Conservation (phyloP, 2,113 vertebrate species). For the Cyprinodon brontotheroides region DNA sequence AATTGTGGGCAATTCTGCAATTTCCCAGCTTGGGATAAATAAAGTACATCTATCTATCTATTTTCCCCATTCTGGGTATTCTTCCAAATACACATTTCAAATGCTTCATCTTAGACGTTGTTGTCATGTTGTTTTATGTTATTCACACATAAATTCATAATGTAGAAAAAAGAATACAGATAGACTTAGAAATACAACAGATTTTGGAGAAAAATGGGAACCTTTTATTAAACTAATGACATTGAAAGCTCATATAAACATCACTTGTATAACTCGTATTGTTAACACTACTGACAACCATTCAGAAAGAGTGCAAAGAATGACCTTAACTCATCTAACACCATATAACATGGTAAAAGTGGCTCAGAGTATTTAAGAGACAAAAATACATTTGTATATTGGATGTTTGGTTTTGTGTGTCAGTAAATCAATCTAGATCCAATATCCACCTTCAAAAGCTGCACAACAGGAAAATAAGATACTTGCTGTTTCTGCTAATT, state of each 20-base stretch:
- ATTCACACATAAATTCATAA: background rate
- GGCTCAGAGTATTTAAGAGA: too few species aligned
- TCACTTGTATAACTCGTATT: background rate
- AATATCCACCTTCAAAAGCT: too few species aligned
- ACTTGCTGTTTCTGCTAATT: too few species aligned
- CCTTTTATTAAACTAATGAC: slow-evolving; percentile 23
- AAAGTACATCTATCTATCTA: too few species aligned
- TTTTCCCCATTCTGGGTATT: background rate
- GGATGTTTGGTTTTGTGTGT: too few species aligned
- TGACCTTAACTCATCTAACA: background rate
- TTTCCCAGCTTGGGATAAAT: too few species aligned
- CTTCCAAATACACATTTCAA: background rate
- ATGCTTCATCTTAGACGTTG: background rate
- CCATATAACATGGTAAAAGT: background rate
- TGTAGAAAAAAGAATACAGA: background rate
- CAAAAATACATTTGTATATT: background rate
- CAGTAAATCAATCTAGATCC: too few species aligned
- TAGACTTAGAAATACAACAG: background rate
- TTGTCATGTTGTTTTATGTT: too few species aligned
- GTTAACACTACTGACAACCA: background rate
- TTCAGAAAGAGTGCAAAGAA: background rate
- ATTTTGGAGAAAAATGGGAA: background rate
- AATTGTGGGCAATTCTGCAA: too few species aligned
- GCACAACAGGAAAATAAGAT: too few species aligned
- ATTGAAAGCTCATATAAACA: background rate